Conservation (phyloP, 2,888 invertebrate species). For the Dryobota labecula region DNA sequence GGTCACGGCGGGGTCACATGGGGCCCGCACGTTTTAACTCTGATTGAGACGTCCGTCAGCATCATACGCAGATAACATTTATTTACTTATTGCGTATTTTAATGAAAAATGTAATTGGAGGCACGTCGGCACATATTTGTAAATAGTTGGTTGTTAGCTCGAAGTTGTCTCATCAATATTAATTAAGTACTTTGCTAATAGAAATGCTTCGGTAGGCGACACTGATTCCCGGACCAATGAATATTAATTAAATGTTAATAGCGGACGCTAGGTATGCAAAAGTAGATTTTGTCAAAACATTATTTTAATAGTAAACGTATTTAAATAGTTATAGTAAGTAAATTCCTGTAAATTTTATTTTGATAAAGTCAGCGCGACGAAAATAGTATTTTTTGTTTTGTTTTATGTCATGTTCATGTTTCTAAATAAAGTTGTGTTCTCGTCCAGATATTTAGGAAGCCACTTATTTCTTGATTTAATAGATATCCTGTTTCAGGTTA, state of each 20-base stretch:
- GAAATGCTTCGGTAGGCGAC: slow-evolving; percentile 11
- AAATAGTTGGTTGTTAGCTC: slow-evolving; percentile 4
- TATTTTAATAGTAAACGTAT: slow-evolving; percentile 5
- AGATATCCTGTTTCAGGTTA: not conserved
- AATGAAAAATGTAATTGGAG: not conserved
- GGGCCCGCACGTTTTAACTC: slow-evolving; percentile 36
- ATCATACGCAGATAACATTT: slow-evolving; percentile 17
- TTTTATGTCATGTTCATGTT: not conserved
- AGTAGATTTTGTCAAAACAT: slow-evolving; percentile 28
- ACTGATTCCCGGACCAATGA: slow-evolving; percentile 34
- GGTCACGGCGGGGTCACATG: slow-evolving; percentile 22
- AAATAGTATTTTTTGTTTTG: not conserved
- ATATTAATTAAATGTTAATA: slow-evolving; percentile 51
- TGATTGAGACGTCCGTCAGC: slow-evolving; percentile 38
- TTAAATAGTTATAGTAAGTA: too few relatives aligned
- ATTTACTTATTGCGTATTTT: slow-evolving; percentile 16
- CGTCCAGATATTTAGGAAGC: not conserved
- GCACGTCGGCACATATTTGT: slow-evolving; percentile 19
- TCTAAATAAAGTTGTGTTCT: not conserved
- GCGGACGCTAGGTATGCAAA: slow-evolving; percentile 3
- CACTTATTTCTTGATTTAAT: not conserved
- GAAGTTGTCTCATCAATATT: slow-evolving; percentile 42
- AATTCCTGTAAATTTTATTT: not conserved
- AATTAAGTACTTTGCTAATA: slow-evolving; percentile 25
- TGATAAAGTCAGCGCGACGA: not conserved